Evolutionary conservation across 2,113 vertebrate species (phyloP), one percentile per base, ranked within the genome.

Genomic region (Microtus ochrogaster): DNA sequence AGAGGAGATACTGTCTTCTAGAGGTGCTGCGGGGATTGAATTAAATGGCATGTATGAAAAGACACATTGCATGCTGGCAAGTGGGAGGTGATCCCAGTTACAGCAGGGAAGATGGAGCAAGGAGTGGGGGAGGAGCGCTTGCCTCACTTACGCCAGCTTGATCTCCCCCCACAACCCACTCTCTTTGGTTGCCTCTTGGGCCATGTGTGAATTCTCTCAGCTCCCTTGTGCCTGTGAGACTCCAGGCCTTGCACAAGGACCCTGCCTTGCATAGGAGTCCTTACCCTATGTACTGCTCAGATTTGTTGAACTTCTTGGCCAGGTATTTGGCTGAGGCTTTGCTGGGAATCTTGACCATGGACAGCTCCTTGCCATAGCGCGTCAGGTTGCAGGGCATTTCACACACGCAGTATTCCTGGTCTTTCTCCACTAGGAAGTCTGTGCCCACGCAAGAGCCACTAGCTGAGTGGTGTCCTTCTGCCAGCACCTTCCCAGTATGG

Each of bases 221-320:
- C 39, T 76, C 55, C 41, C n/a, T 85, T 36, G 85, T 94, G 36
- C 39, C 65, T 73, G 41, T 36, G 3, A 6, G 21, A 2, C 19
- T n/a, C 24, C 44, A 30, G 86, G 22, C 73, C 77, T 89, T 78
- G 85, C 13, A 68, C 49, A 58, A 84, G 33, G 33, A 47, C 47
- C 68, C 83, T 21, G 8, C 58, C 58, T 26, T 26, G 19, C 47
- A 16, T 33, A 55, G 90, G 2, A 89, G 74, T 30, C n/a, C 97
- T 99, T 98, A 99, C 99, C 99, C 98, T 74, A 99, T 99, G 98
- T 99, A 99, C 98, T 99, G 99, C 98, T 99, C 99, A 0, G 99
- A 99, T 97, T 99, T 99, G 99, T 99, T 99, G 99, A 99, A 99
- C 97, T 99, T 99, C 99, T 99, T 99, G 97, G 99, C 99, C 94